These are phyloP conservation scores for Halisarca cf. caerulea DNA, from an alignment of 37 sponge, comb jelly and placozoan species.

Conservation along the genomic window DNA sequence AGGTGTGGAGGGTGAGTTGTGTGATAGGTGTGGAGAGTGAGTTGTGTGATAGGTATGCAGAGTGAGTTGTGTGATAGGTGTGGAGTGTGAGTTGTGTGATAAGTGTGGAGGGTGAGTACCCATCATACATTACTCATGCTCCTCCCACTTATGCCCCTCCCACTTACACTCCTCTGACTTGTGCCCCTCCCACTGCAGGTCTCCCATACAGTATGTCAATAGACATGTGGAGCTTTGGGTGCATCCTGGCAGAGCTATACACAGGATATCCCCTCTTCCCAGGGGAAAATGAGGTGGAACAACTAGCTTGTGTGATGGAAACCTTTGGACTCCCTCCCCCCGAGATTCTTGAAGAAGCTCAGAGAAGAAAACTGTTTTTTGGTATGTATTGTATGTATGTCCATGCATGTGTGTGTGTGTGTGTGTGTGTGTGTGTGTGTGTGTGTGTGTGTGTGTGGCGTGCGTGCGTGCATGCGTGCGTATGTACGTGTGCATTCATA, in stretches of 20 bases:
- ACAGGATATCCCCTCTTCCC: slow-evolving; percentile 94
- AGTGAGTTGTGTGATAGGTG: background rate
- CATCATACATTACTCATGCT: too few species aligned
- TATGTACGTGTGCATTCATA: background rate
- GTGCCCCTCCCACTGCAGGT: slow-evolving; percentile 17
- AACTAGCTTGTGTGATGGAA: slow-evolving; percentile 92
- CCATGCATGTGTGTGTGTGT: background rate
- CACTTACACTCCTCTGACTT: background rate
- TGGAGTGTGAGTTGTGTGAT: too few species aligned
- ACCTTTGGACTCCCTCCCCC: slow-evolving; percentile 65
- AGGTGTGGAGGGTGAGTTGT: too few species aligned
- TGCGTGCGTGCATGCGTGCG: background rate
- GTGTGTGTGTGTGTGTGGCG: slow-evolving; percentile 5
- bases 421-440: slow-evolving; percentile 26
- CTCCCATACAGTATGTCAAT: slow-evolving; percentile 89
- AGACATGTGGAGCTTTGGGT: slow-evolving; percentile 93
- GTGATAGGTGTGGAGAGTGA: too few species aligned
- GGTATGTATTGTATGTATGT: background rate
- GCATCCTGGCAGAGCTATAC: slow-evolving; percentile 87
- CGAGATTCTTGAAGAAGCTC: slow-evolving; percentile 72
- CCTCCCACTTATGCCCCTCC: background rate
- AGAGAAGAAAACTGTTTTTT: slow-evolving; percentile 64
- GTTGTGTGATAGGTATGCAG: background rate
- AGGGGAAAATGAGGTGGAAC: slow-evolving; percentile 90
- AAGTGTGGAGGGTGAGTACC: too few species aligned